phyloP scores from a whole-genome alignment of 2,113 vertebrate species.

The Chroicocephalus ridibundus region DNA sequence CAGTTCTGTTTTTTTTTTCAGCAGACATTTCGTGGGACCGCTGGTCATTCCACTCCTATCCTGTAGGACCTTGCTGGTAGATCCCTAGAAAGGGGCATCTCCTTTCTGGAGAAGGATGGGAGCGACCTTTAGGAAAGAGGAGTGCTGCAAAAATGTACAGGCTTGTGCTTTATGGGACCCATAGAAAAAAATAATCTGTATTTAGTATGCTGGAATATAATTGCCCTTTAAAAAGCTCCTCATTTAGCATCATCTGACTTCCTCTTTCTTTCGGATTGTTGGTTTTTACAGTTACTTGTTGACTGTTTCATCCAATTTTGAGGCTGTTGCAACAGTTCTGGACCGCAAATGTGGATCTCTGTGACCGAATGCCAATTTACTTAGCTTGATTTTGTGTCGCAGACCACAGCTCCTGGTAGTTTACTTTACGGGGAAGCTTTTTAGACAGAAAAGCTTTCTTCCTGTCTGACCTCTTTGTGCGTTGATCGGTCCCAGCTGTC shows the following conservation, averaged over 20 bases:
- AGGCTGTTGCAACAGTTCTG: background rate
- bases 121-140: background rate
- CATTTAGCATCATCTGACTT: background rate
- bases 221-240: background rate
- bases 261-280: background rate
- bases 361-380: rapidly evolving
- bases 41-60: background rate
- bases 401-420: slow-evolving; percentile 1
- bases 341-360: rapidly evolving
- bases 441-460: slow-evolving; percentile 22
- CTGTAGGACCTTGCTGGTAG: background rate
- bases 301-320: background rate
- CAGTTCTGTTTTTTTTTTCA: background rate
- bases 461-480: background rate
- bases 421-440: slow-evolving; percentile 30
- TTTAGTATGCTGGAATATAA: background rate
- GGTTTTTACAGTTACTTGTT: background rate
- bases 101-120: background rate
- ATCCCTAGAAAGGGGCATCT: background rate
- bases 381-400: background rate
- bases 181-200: background rate
- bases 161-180: background rate
- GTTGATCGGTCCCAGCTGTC: slow-evolving; percentile 13
- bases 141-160: background rate
- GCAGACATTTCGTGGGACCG: background rate